Evolutionary conservation across 2,888 invertebrate species (phyloP).

Genomic region (Oligia strigilis): DNA sequence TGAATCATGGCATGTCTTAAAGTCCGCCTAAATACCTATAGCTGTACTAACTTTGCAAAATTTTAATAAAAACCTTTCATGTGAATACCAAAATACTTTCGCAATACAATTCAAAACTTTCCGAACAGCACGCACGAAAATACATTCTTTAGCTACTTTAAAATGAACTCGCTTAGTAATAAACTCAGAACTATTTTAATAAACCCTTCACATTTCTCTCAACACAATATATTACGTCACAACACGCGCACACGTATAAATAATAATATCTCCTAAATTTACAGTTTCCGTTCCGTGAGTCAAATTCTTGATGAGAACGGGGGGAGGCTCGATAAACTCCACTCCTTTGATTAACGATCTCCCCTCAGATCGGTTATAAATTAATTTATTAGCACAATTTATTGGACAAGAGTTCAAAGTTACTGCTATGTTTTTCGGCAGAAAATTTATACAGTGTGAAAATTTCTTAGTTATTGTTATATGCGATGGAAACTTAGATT

Average conservation of each 20-base stretch:
- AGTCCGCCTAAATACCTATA: too few relatives aligned
- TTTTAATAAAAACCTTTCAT: not conserved
- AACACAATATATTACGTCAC: conserved; percentile 39
- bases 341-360: conserved; percentile 65
- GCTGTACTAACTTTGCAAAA: not conserved
- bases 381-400: conserved; percentile 69
- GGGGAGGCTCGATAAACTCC: conserved; percentile 53
- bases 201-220: conserved; percentile 45
- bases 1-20: not conserved
- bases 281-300: conserved; percentile 51
- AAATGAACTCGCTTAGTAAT: conserved; percentile 46
- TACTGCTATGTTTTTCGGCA: conserved; percentile 61
- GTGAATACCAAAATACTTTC: conserved; percentile 11
- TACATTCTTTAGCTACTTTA: conserved; percentile 3
- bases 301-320: conserved; percentile 60
- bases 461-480: conserved; percentile 57
- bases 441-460: conserved; percentile 54
- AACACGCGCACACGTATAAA: conserved; percentile 24
- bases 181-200: conserved; percentile 54
- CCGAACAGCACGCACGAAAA: conserved; percentile 4
- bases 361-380: conserved; percentile 65
- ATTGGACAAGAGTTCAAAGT: conserved; percentile 59
- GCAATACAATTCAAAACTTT: conserved; percentile 25
- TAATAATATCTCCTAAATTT: conserved; percentile 42
- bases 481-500: conserved; percentile 42